These are phyloP conservation scores for Myotis daubentonii DNA, from an alignment of 2,797 vertebrate genomes.

Conservation along the genomic window DNA sequence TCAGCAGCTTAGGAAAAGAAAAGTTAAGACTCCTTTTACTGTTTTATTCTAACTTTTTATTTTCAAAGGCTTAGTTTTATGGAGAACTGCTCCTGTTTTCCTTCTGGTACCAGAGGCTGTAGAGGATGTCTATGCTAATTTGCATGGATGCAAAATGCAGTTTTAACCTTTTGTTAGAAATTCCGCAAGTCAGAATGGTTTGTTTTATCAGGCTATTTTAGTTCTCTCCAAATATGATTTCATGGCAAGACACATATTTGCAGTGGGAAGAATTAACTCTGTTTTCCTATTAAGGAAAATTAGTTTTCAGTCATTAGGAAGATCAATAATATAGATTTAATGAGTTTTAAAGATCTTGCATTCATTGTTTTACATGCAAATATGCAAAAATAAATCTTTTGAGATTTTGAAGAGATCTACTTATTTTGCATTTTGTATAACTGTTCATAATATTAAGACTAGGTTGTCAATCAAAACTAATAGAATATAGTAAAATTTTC, in stretches of 20 bases:
- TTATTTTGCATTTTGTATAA: slow-evolving; percentile 49
- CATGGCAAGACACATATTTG: slow-evolving; percentile 27
- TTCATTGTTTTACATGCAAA: slow-evolving; percentile 25
- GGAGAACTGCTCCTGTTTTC: slow-evolving; percentile 33
- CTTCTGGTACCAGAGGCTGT: background rate
- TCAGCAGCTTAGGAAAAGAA: background rate
- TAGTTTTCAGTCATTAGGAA: slow-evolving; percentile 44
- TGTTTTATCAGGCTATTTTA: slow-evolving; percentile 42
- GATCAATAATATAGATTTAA: slow-evolving; percentile 2
- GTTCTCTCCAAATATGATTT: slow-evolving; percentile 50
- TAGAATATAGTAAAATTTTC: slow-evolving; percentile 36
- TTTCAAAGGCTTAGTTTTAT: slow-evolving; percentile 45
- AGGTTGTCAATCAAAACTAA: slow-evolving; percentile 56
- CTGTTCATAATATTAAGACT: slow-evolving; percentile 60
- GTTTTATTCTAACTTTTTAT: slow-evolving; percentile 29
- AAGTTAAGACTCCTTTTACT: slow-evolving; percentile 9
- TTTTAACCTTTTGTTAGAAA: slow-evolving; percentile 61
- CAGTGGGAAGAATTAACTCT: slow-evolving; percentile 58
- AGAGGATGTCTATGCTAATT: slow-evolving; percentile 25
- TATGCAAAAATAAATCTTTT: slow-evolving; percentile 25
- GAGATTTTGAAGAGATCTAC: slow-evolving; percentile 29
- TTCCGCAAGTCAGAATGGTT: slow-evolving; percentile 44
- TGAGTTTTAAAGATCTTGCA: slow-evolving; percentile 40
- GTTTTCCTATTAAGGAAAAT: slow-evolving; percentile 29
- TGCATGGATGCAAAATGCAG: background rate